phyloP scores from a whole-genome alignment of 2,888 invertebrate genomes.

The Gari tellinella region DNA sequence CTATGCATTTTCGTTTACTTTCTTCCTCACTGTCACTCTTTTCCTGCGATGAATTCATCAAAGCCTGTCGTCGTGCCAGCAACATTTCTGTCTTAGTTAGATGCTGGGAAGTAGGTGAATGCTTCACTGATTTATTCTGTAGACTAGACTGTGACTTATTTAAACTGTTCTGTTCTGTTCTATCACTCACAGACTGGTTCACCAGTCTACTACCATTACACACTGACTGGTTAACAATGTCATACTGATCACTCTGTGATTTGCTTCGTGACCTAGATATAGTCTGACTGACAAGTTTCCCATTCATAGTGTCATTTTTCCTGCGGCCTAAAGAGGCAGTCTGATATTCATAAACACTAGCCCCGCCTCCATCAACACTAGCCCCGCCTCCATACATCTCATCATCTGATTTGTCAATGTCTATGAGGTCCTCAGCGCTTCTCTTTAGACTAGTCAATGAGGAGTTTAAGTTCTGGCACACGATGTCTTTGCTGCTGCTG shows the following conservation, averaged over 20 bases:
- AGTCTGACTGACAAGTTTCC: too few relatives aligned
- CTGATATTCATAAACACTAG: too few relatives aligned
- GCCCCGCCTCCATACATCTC: too few relatives aligned
- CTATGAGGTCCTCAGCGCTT: slow-evolving; percentile 56
- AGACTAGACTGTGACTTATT: slow-evolving; percentile 9
- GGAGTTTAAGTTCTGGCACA: slow-evolving; percentile 35
- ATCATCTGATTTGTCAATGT: slow-evolving; percentile 56
- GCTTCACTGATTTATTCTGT: slow-evolving; percentile 30
- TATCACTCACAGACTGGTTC: too few relatives aligned
- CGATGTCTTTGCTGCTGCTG: slow-evolving; percentile 5
- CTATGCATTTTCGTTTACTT: slow-evolving; percentile 52
- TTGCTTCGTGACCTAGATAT: too few relatives aligned
- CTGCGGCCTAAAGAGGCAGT: too few relatives aligned
- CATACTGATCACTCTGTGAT: too few relatives aligned
- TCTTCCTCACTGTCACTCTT: slow-evolving; percentile 45
- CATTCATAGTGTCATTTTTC: too few relatives aligned
- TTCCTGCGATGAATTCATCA: slow-evolving; percentile 34
- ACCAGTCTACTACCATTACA: too few relatives aligned
- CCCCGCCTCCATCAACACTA: too few relatives aligned
- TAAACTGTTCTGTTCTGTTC: not conserved
- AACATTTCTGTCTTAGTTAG: slow-evolving; percentile 82
- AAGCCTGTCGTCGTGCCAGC: slow-evolving; percentile 76
- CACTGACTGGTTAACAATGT: too few relatives aligned
- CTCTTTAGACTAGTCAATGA: slow-evolving; percentile 55
- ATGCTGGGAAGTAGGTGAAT: slow-evolving; percentile 52